Evolutionary conservation across 2,113 vertebrate genomes (phyloP), one percentile per base, ranked within the genome.

Genomic region (Jacana jacana): DNA sequence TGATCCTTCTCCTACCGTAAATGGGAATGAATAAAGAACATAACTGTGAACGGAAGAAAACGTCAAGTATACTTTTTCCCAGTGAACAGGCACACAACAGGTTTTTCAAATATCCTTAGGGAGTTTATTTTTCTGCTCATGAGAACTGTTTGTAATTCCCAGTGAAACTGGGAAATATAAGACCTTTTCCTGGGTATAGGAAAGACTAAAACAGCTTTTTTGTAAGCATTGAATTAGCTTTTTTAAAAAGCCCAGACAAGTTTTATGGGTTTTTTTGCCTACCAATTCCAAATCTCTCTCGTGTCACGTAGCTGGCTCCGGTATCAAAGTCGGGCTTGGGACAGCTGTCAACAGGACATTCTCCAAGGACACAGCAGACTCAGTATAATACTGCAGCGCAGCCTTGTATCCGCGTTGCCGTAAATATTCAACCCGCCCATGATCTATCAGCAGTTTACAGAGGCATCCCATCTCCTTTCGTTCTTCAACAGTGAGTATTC

Each of bases 291-390:
- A 91, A 78, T 76, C 68, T 83, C 44, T 71, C 42, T 95, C 64
- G 37, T 71, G 66, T 97, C 76, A 97, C 13, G 14, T 13, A 49
- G 58, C 39, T 93, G 86, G 58, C 49, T 97, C 81, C 84, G 88
- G 30, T 60, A 83, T 40, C 75, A 95, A 86, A 86, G 94, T 69
- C 30, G 48, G 71, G 42, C 89, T 83, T 72, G 98, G 99, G 28
- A 99, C 76, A 31, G 99, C 99, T 39, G 98, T 99, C 82, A 99
- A 96, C n/a, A 99, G 95, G 25, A 99, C 98, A 33, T 99, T 99
- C 97, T 99, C 99, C 97, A 99, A 97, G 35, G 99, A 99, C 82
- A 99, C 97, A 28, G 97, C 81, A 46, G 96, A 33, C 52, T 97
- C 97, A 23, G 97, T 98, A 18, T 99, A 99, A 42, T 95, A 97